Conservation (phyloP, 1,140 invertebrate species). For the silkworm (Bombyx mori) region ASM3026992v2 NC_085111.1:6985001-6985500, state of each 20-base stretch:
- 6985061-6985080: slow-evolving; percentile 1
- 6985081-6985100: not conserved
- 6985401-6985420: slow-evolving; percentile 62
- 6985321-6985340: slow-evolving; percentile 39
- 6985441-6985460: slow-evolving; percentile 61
- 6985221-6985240: no score
- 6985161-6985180: no score
- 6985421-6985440: slow-evolving; percentile 49
- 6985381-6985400: slow-evolving; percentile 59
- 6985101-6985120: not conserved
- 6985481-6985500: slow-evolving; percentile 54
- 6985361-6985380: slow-evolving; percentile 60
- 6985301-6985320: slow-evolving; percentile 11
- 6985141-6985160: no score
- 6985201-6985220: no score
- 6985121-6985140: not conserved
- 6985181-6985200: no score
- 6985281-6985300: slow-evolving; percentile 23
- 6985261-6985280: no score
- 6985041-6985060: slow-evolving; percentile 55
- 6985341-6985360: slow-evolving; percentile 58
- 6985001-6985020: slow-evolving; percentile 68
- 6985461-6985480: slow-evolving; percentile 68
- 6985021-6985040: slow-evolving; percentile 50
- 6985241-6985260: no score